Evolutionary conservation across 2,113 vertebrate species (phyloP).

Genomic region (Pollimyrus isidori): DNA sequence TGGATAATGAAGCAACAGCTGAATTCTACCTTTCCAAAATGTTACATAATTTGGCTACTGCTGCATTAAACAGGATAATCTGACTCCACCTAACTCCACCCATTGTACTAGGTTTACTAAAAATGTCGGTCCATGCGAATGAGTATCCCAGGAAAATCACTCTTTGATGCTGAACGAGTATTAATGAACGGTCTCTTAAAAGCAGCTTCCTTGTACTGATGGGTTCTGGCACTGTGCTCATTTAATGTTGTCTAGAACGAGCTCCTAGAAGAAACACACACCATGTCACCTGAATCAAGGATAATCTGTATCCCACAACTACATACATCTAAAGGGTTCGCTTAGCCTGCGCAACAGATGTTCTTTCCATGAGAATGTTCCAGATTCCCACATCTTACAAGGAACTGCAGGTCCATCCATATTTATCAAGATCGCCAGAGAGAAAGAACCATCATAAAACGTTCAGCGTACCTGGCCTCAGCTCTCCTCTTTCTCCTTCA

Average conservation of each 20-base stretch:
- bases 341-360: neutral
- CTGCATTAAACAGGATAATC: constrained; percentile 31
- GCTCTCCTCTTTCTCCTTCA: constrained; percentile 46
- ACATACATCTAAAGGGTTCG: neutral
- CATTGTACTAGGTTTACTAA: neutral
- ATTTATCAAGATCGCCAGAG: neutral
- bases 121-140: neutral
- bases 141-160: neutral
- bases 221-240: neutral
- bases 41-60: constrained; percentile 21
- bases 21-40: neutral
- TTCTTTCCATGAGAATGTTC: neutral
- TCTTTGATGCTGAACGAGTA: neutral
- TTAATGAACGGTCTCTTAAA: neutral
- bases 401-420: neutral
- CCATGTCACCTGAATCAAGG: neutral
- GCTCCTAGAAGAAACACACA: neutral
- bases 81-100: constrained; percentile 21
- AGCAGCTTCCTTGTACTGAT: neutral
- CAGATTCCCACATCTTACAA: neutral
- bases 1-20: neutral
- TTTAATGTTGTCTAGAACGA: neutral
- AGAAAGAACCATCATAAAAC: neutral
- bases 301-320: neutral
- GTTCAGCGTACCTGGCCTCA: constrained; percentile 50